Conservation (phyloP, 1,140 invertebrate genomes). For the Zophobas atratus region DNA sequence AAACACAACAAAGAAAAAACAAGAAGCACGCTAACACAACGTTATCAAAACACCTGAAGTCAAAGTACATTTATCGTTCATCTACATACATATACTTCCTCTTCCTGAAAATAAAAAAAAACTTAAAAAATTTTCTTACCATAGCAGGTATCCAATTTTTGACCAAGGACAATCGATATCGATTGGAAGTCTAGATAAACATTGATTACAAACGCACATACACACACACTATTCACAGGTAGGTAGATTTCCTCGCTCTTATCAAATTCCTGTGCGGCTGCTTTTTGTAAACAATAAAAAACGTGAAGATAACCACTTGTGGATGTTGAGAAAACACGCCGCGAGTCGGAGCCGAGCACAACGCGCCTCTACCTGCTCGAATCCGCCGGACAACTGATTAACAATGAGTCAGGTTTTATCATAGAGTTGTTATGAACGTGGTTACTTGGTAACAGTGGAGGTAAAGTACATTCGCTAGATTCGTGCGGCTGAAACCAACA, state of each 20-base stretch:
- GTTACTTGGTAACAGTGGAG: conserved; percentile 49
- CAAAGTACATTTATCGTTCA: no score
- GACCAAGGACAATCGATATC: conserved; percentile 27
- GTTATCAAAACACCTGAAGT: background rate
- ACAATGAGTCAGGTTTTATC: conserved; percentile 53
- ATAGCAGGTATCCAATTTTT: conserved; percentile 29
- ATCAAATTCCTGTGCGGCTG: background rate
- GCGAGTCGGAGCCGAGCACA: conserved; percentile 11
- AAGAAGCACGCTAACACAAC: background rate
- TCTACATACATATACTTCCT: background rate
- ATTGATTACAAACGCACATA: background rate
- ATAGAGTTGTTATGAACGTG: conserved; percentile 43
- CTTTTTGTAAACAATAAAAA: conserved; percentile 20
- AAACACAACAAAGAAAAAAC: conserved; percentile 20
- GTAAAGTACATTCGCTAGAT: conserved; percentile 44
- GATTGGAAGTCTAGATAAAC: conserved; percentile 12
- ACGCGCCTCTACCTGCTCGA: conserved; percentile 36
- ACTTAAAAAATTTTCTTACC: background rate
- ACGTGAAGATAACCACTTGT: background rate
- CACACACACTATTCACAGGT: conserved; percentile 18
- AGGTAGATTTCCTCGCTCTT: conserved; percentile 13
- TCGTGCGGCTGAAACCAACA: conserved; percentile 12
- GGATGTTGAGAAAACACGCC: conserved; percentile 4
- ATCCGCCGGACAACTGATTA: conserved; percentile 51
- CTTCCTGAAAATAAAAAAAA: conserved; percentile 24